Conservation (phyloP, 2,113 vertebrate species). For the Xiphophorus couchianus region DNA sequence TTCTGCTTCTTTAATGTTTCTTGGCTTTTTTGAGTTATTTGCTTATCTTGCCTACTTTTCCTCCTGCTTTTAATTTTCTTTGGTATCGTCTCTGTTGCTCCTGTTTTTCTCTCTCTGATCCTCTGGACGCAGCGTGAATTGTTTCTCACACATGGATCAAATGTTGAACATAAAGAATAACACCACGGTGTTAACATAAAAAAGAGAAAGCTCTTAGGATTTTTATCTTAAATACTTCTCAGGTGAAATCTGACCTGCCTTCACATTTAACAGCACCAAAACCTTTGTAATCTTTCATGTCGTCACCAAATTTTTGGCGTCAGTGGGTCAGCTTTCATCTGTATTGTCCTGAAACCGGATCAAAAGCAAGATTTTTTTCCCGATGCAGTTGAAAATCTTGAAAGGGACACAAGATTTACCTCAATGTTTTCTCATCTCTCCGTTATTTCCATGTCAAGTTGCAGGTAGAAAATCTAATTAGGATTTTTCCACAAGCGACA, state of each 20-base stretch:
- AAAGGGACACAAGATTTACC: too few species aligned
- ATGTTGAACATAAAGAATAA: background rate
- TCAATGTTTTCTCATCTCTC: too few species aligned
- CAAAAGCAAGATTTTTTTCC: too few species aligned
- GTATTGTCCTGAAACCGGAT: too few species aligned
- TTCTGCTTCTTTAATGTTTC: background rate
- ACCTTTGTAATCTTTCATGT: background rate
- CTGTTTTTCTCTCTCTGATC: background rate
- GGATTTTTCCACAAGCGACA: too few species aligned
- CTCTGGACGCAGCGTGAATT: background rate
- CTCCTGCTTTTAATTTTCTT: background rate
- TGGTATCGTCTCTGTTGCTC: background rate
- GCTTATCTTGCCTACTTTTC: background rate
- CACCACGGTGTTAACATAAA: background rate
- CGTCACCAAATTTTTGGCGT: too few species aligned
- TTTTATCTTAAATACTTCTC: background rate
- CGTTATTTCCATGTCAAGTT: too few species aligned
- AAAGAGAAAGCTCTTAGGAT: background rate
- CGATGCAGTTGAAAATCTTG: too few species aligned
- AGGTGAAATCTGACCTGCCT: background rate
- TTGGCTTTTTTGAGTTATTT: background rate
- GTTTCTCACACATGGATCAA: background rate
- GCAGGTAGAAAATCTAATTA: too few species aligned
- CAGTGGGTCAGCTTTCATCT: too few species aligned
- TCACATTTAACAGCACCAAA: conserved; percentile 1